Percentiles rank a stretch among this genome's conserved stretches.
phyloP scores from a whole-genome alignment of 2,888 invertebrate species.

The Aproaerema taeniolella region DNA sequence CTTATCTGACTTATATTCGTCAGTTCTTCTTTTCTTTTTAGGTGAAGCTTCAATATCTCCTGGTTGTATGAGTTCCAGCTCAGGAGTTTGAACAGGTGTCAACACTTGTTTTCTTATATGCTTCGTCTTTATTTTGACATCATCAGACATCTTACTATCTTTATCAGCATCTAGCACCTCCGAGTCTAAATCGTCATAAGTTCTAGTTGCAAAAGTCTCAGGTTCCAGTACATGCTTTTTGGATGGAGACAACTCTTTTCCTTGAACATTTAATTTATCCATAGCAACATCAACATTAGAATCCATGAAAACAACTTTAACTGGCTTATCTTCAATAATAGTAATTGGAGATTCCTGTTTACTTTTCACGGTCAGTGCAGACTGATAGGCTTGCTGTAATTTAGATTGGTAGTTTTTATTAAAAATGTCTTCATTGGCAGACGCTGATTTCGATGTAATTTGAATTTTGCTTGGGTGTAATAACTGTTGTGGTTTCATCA shows the following conservation, averaged over 20 bases:
- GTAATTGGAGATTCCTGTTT: constrained; percentile 53
- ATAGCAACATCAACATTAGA: constrained; percentile 43
- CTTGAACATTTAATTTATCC: constrained; percentile 50
- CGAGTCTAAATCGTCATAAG: constrained; percentile 51
- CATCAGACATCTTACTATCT: constrained; percentile 45
- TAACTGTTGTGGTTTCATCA: constrained; percentile 27
- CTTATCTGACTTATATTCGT: constrained; percentile 50
- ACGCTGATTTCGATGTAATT: constrained; percentile 26
- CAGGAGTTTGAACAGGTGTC: constrained; percentile 63
- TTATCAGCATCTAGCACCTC: constrained; percentile 42
- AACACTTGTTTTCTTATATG: constrained; percentile 72
- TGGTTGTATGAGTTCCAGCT: constrained; percentile 65
- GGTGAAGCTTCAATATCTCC: constrained; percentile 51
- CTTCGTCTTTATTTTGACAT: constrained; percentile 47
- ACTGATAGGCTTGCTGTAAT: constrained; percentile 61
- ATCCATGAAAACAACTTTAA: constrained; percentile 64
- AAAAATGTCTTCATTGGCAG: constrained; percentile 35
- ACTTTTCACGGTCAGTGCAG: constrained; percentile 53
- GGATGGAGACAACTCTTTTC: constrained; percentile 51
- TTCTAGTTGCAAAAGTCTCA: constrained; percentile 32
- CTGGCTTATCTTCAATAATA: constrained; percentile 68
- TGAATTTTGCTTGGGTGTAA: constrained; percentile 31
- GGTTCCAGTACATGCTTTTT: constrained; percentile 35
- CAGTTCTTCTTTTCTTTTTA: constrained; percentile 57
- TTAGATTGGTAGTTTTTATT: constrained; percentile 58